Conservation (phyloP, 2,888 invertebrate species). For the Agriopis aurantiaria region DNA sequence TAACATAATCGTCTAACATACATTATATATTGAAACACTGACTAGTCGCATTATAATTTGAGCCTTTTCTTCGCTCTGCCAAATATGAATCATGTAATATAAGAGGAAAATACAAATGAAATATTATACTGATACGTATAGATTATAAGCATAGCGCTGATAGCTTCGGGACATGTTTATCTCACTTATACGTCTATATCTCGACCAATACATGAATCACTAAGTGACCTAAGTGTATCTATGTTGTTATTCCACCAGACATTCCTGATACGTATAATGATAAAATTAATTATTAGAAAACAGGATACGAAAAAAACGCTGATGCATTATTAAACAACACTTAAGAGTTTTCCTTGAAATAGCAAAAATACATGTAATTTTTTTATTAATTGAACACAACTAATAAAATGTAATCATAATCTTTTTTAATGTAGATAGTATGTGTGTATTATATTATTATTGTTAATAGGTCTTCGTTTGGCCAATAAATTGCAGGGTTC, state of each 20-base stretch:
- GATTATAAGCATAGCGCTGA: constrained; percentile 1
- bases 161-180: neutral
- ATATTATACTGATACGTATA: neutral
- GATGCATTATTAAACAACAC: neutral
- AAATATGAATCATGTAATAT: too few species aligned
- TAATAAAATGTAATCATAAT: neutral
- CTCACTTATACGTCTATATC: neutral
- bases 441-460: too few species aligned
- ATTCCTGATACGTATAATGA: neutral
- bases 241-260: neutral
- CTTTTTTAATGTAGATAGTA: too few species aligned
- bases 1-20: too few species aligned
- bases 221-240: neutral
- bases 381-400: too few species aligned
- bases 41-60: too few species aligned
- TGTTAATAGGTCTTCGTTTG: too few species aligned
- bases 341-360: neutral
- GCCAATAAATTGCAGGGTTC: too few species aligned
- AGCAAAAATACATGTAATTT: too few species aligned
- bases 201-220: constrained; percentile 3
- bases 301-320: neutral
- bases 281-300: neutral
- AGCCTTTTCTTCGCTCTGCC: too few species aligned
- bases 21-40: too few species aligned
- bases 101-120: too few species aligned